Conservation (phyloP, 2,113 vertebrate species). For the Misgurnus anguillicaudatus region DNA sequence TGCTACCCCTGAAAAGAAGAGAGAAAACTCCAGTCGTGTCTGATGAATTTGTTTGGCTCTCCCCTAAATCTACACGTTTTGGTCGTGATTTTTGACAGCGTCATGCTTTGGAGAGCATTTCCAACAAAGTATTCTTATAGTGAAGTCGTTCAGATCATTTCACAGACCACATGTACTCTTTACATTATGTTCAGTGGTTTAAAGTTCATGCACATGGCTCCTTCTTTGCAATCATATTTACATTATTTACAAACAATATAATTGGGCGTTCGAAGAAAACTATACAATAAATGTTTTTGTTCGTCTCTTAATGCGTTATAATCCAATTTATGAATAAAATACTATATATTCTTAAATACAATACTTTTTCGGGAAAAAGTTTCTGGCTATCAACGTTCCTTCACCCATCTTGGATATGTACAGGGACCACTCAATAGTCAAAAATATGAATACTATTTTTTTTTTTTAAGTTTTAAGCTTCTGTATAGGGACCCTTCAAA, state of each 20-base stretch:
- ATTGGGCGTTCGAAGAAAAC: conserved; percentile 88
- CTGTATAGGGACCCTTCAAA: conserved; percentile 87
- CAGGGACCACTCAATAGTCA: conserved; percentile 94
- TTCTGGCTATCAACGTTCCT: conserved; percentile 86
- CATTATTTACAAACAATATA: conserved; percentile 99
- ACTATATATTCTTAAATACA: conserved; percentile 94
- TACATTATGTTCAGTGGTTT: conserved; percentile 78
- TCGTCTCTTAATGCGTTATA: conserved; percentile 92
- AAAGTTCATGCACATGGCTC: conserved; percentile 95
- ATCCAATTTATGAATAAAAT: conserved; percentile 94
- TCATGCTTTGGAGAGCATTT: conserved; percentile 99
- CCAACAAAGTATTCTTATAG: conserved; percentile 95
- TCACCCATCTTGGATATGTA: conserved; percentile 91
- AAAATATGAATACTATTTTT: conserved; percentile 93
- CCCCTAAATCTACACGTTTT: conserved; percentile 95
- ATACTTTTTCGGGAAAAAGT: conserved; percentile 95
- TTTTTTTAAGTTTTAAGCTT: conserved; percentile 81
- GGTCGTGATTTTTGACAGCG: conserved; percentile 83
- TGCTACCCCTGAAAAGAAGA: conserved; percentile 86
- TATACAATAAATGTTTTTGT: conserved; percentile 88
- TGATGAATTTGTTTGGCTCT: conserved; percentile 74
- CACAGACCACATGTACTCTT: conserved; percentile 90
- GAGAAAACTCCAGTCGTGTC: conserved; percentile 81
- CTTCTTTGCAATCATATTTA: conserved; percentile 90
- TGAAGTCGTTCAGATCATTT: conserved; percentile 98